Evolutionary conservation across 2,888 invertebrate genomes (phyloP), one percentile per base, ranked within the genome.

Genomic region (Panopea generosa): DNA sequence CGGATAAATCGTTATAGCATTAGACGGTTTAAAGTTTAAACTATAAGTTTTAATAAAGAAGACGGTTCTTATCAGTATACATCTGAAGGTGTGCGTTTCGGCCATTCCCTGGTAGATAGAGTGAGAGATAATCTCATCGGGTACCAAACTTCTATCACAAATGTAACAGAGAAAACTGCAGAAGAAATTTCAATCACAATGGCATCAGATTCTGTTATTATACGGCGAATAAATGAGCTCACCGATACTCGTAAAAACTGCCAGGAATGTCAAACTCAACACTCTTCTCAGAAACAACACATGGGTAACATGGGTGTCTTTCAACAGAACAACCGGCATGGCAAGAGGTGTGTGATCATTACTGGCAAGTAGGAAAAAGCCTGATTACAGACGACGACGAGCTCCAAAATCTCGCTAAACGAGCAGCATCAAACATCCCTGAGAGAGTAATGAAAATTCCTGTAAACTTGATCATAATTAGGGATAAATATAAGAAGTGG

Each of bases 291-390:
- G 33, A 60, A 60, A 60, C 26, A 60, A 18, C 61, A 61, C 18
- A 61, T 49, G 49, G 61, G 61, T 49, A n/a, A 49, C 49, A 20
- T 22, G 61, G 61, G 49, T 61, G 61, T 49, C 4, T 61, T 47
- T 16, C 49, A 61, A 16, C 26, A 47, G 61, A 61, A 49, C 61
- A 61, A 49, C 61, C 61, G n/a, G 18, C 61, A 11, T 61, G 61
- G 61, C 18, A 27, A 49, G 49, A 61, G 16, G 24, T 27, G 33
- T 61, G 61, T 24, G 18, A 61, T 49, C 61, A 61, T 20, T 61
- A 49, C 49, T 61, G 61, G 61, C 49, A 27, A 20, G 61, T 33
- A 20, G 61, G 18, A 4, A 61, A 61, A 33, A 49, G 18, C 29
- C 61, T 61, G 33, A 49, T 61, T 26, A 18, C 1, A 16, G 29